These are phyloP conservation scores for Tokudaia muenninki DNA, from an alignment of 2,797 vertebrate species.

Conservation along the genomic window DNA sequence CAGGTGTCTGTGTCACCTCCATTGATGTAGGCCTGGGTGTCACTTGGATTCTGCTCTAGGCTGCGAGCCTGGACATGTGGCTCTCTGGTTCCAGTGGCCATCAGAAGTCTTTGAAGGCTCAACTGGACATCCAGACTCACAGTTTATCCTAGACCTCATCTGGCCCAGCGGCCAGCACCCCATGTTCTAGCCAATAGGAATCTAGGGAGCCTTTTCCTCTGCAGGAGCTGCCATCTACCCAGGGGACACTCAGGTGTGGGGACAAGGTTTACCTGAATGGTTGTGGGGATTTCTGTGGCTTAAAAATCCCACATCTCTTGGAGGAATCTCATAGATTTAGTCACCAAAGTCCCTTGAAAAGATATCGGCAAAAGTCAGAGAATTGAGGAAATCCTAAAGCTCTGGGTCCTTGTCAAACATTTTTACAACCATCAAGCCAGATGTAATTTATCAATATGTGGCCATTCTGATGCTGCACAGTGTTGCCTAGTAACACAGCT, in stretches of 20 bases:
- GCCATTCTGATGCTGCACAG: background rate
- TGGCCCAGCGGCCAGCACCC: background rate
- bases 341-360: background rate
- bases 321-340: background rate
- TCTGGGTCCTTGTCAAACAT: constrained; percentile 6
- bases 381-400: background rate
- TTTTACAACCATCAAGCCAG: background rate
- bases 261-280: background rate
- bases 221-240: background rate
- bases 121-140: background rate
- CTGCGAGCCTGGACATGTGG: background rate
- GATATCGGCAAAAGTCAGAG: background rate
- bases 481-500: constrained; percentile 60
- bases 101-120: background rate
- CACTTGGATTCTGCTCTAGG: background rate
- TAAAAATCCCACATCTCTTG: background rate
- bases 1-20: background rate
- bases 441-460: background rate
- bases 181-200: background rate
- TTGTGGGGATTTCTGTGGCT: background rate
- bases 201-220: background rate
- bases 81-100: background rate
- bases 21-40: background rate
- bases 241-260: background rate
- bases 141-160: background rate